Conservation (phyloP, 2,113 vertebrate genomes). For the Tragulus kanchil region DNA sequence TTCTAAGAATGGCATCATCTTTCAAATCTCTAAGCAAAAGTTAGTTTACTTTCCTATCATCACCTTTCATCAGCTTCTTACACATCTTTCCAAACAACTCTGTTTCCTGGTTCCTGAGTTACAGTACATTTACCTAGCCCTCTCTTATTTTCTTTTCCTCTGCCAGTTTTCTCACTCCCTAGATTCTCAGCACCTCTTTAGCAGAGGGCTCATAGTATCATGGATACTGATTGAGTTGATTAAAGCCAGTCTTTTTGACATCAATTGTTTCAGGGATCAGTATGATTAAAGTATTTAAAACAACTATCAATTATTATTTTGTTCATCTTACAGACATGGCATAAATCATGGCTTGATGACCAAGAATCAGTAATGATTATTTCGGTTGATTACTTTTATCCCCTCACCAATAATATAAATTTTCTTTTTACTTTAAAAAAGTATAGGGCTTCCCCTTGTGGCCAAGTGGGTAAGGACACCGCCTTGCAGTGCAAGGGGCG, state of each 20-base stretch:
- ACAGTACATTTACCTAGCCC: neutral
- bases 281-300: conserved; percentile 15
- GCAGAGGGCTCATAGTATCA: neutral
- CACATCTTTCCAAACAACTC: neutral
- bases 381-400: conserved; percentile 12
- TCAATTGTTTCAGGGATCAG: neutral
- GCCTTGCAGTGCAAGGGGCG: no score
- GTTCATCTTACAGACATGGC: neutral
- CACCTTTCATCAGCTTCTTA: neutral
- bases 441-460: neutral
- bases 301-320: neutral
- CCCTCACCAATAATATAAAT: neutral
- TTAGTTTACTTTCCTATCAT: neutral
- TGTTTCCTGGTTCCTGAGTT: neutral
- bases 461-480: no score
- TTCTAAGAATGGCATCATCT: neutral
- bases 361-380: neutral
- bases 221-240: neutral
- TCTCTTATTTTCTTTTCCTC: neutral
- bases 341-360: neutral
- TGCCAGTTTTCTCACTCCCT: neutral
- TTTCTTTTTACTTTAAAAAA: neutral
- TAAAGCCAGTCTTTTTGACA: conserved; percentile 14
- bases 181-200: neutral
- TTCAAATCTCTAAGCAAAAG: neutral